phyloP scores from a whole-genome alignment of 2,113 vertebrate genomes.

The Phyllostomus hastatus region DNA sequence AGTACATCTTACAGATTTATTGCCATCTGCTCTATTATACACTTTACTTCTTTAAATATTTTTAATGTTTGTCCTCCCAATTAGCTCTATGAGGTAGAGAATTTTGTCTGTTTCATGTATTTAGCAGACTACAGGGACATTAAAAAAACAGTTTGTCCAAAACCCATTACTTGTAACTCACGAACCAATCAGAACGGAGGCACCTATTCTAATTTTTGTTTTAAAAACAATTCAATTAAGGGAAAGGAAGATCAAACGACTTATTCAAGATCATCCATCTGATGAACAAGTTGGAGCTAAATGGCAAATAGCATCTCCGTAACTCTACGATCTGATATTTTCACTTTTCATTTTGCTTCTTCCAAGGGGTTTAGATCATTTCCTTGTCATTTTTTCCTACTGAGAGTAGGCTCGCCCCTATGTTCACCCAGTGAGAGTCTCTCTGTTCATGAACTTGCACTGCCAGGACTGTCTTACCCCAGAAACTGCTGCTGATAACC shows the following conservation, averaged over 20 bases:
- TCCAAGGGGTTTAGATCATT: background rate
- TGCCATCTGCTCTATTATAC: background rate
- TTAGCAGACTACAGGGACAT: background rate
- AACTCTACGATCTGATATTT: background rate
- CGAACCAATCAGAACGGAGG: background rate
- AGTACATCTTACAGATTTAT: background rate
- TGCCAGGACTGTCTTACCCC: background rate
- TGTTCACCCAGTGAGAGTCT: background rate
- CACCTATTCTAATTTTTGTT: background rate
- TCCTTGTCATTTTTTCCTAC: background rate
- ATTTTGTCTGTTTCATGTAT: background rate
- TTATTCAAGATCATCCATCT: background rate
- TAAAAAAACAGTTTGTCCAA: background rate
- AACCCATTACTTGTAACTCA: background rate
- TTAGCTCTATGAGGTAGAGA: background rate
- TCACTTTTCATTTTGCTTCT: background rate
- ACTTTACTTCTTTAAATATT: background rate
- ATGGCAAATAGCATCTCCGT: background rate
- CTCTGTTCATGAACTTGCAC: background rate
- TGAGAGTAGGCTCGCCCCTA: background rate
- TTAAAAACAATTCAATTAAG: background rate
- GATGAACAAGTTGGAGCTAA: background rate
- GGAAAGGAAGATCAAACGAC: background rate
- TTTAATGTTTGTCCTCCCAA: background rate
- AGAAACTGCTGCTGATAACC: background rate